Evolutionary conservation across 2,888 invertebrate species (phyloP).

Genomic region (Xylocampa areola): DNA sequence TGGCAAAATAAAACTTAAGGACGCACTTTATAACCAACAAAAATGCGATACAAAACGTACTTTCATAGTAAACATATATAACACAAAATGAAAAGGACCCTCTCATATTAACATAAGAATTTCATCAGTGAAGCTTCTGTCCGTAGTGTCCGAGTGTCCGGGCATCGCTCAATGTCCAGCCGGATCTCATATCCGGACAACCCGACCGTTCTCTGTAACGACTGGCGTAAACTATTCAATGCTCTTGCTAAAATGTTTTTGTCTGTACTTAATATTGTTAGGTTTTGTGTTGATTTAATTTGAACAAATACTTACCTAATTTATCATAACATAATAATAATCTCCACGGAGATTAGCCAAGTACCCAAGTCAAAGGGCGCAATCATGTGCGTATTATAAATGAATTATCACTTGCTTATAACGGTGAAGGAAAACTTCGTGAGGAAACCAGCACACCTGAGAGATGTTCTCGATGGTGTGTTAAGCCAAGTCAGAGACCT

Average conservation of each 20-base stretch:
- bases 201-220: slow-evolving; percentile 57
- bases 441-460: too few species aligned
- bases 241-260: slow-evolving; percentile 35
- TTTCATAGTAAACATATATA: slow-evolving; percentile 21
- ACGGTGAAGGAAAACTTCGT: too few species aligned
- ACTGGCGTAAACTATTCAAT: slow-evolving; percentile 60
- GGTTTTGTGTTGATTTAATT: slow-evolving; percentile 17
- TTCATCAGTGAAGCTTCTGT: slow-evolving; percentile 54
- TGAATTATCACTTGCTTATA: too few species aligned
- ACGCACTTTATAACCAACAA: slow-evolving; percentile 18
- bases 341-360: too few species aligned
- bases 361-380: too few species aligned
- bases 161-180: slow-evolving; percentile 65
- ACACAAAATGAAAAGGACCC: slow-evolving; percentile 56
- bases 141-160: slow-evolving; percentile 41
- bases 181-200: slow-evolving; percentile 66
- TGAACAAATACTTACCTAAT: background rate
- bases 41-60: slow-evolving; percentile 28
- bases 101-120: slow-evolving; percentile 64
- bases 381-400: too few species aligned
- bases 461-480: too few species aligned
- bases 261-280: slow-evolving; percentile 6
- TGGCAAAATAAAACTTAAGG: background rate
- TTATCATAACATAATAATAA: too few species aligned
- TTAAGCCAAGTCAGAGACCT: too few species aligned